Evolutionary conservation across 92 coral and sea anemone genomes (phyloP).

Genomic region (Phenganax stokvisi): DNA sequence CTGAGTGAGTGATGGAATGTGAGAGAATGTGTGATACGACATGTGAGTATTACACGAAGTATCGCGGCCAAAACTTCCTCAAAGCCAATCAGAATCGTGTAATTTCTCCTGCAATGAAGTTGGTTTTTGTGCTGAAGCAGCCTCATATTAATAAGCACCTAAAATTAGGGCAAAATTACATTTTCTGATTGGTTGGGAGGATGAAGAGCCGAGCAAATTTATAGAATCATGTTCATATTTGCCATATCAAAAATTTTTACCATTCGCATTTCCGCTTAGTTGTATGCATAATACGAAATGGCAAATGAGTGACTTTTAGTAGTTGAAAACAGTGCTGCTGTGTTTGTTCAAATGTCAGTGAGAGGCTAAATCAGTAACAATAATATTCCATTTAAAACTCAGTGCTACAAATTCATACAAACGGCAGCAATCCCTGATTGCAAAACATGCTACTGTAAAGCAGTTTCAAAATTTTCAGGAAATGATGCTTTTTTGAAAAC

Average conservation of each 20-base stretch:
- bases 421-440: no score
- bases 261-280: no score
- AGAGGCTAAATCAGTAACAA: no score
- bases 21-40: slow-evolving; percentile 31
- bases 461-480: no score
- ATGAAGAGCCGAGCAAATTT: not conserved
- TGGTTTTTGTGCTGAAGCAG: not conserved
- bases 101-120: slow-evolving; percentile 34
- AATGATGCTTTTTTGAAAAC: no score
- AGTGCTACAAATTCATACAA: no score
- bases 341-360: no score
- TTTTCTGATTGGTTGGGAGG: slow-evolving; percentile 41
- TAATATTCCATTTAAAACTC: no score
- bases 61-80: slow-evolving; percentile 20
- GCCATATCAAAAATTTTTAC: not conserved
- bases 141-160: slow-evolving; percentile 6
- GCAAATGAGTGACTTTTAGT: no score
- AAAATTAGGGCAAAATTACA: slow-evolving; percentile 40
- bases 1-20: slow-evolving; percentile 32
- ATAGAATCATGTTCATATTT: not conserved
- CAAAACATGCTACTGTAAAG: no score
- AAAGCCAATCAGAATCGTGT: slow-evolving; percentile 41
- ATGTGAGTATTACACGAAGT: slow-evolving; percentile 37
- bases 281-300: no score
- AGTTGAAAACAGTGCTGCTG: no score